phyloP scores from a whole-genome alignment of 2,797 vertebrate species.

The Neolamprologus multifasciatus region DNA sequence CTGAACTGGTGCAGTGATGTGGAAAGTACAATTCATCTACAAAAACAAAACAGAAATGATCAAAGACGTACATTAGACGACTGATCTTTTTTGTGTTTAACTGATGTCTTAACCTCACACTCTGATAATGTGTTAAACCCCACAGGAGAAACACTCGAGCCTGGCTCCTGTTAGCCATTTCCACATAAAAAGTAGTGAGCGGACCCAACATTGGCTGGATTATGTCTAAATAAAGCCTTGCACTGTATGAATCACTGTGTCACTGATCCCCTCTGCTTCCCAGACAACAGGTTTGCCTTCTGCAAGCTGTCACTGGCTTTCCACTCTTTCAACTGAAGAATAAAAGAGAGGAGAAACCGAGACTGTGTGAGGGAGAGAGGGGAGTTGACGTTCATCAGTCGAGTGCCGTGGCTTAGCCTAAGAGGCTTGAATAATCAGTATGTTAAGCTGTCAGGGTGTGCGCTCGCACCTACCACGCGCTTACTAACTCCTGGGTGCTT shows the following conservation, averaged over 20 bases:
- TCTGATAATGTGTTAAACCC: neutral
- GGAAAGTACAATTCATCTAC: neutral
- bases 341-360: conserved; percentile 39
- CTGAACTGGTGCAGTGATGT: neutral
- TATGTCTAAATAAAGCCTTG: conserved; percentile 76
- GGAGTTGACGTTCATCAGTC: conserved; percentile 72
- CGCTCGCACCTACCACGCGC: conserved; percentile 65
- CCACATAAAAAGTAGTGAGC: conserved; percentile 15
- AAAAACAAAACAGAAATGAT: neutral
- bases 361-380: conserved; percentile 40
- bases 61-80: neutral
- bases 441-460: conserved; percentile 75
- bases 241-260: conserved; percentile 67
- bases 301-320: conserved; percentile 55
- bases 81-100: neutral
- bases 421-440: conserved; percentile 82
- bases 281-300: conserved; percentile 67
- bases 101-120: neutral
- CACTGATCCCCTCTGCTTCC: conserved; percentile 66
- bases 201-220: conserved; percentile 60
- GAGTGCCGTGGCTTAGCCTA: conserved; percentile 74
- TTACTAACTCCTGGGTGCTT: conserved; percentile 70
- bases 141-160: conserved; percentile 3
- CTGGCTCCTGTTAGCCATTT: conserved; percentile 1
- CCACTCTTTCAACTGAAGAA: conserved; percentile 53